A percentile compares a stretch with the other conserved stretches of the same genome.
These are phyloP conservation scores for Matsumurasca onukii DNA, from an alignment of 1,140 invertebrate genomes.

Conservation along the genomic window DNA sequence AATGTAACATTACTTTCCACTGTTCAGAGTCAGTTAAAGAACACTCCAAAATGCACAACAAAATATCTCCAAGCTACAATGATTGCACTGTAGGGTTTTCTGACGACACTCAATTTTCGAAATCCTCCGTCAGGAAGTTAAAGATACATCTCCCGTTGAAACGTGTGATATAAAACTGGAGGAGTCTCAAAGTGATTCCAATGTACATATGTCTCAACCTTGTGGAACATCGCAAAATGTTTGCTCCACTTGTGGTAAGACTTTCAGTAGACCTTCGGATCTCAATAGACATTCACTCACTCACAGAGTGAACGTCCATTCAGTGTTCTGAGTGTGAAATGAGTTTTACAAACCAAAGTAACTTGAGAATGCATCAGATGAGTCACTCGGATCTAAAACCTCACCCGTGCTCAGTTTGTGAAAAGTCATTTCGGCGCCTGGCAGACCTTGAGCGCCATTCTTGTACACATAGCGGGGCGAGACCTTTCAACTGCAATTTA, in stretches of 20 bases:
- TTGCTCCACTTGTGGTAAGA: constrained; percentile 36
- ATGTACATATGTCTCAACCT: constrained; percentile 39
- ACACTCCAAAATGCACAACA: constrained; percentile 8
- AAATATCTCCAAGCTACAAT: constrained; percentile 14
- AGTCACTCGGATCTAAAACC: constrained; percentile 52
- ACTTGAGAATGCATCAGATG: constrained; percentile 43
- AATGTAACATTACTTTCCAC: constrained; percentile 49
- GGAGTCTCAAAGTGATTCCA: constrained; percentile 36
- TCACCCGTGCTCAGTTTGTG: constrained; percentile 51
- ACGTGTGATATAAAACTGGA: constrained; percentile 33
- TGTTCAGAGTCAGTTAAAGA: constrained; percentile 19
- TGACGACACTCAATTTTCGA: too few relatives aligned
- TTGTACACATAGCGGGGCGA: constrained; percentile 71
- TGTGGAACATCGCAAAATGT: constrained; percentile 33
- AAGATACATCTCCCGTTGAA: constrained; percentile 32
- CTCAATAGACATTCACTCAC: constrained; percentile 36
- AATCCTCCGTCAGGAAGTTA: constrained; percentile 29
- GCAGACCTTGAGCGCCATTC: constrained; percentile 71
- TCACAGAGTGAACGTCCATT: constrained; percentile 40
- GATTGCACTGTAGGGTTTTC: constrained; percentile 31
- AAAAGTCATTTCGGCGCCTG: constrained; percentile 45
- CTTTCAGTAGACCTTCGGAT: constrained; percentile 38
- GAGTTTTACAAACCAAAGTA: constrained; percentile 39
- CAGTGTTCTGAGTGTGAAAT: constrained; percentile 41
- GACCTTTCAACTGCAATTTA: constrained; percentile 55